Base-by-base conservation (phyloP, 1,140 invertebrate species). In the Pristionchus pacificus region DNA sequence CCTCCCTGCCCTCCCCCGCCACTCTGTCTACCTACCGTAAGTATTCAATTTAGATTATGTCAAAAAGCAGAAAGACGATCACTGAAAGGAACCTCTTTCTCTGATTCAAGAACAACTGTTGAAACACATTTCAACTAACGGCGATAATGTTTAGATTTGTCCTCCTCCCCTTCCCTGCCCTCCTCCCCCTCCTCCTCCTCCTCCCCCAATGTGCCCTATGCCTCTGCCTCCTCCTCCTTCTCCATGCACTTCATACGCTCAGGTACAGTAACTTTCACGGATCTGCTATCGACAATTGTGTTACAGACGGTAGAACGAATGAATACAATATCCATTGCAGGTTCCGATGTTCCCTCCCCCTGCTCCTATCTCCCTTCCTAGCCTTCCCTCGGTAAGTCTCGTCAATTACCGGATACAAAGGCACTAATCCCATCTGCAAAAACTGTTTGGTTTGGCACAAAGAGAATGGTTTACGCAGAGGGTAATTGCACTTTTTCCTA, bases 171-270 rank as follows among this genome's bases (percentile, higher is more conserved):
- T 63, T 30, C 65, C 58, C 19, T 68, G 65, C 64, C 68, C 73
- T 61, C 72, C 68, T 68, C 75, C 71, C 13, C 71, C 64, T 25
- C 75, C 75, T 32, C 71, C 71, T 27, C 74, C 77, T 2, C 77
- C 77, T 28, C 70, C 74, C 10, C 74, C 73, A 49, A 73, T 76
- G 60, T 76, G 74, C 60, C 76, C 74, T 32, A 70, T 62, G 30
- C 74, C 74, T 30, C 76, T 74, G 19, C 76, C 73, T 13, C 70
- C 66, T 13, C 28, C 29, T 24, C 58, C 67, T 68, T 74, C 76
- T 57, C 76, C 73, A 58, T 74, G 74, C 62, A 74, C 74, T n/a
- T 60, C 76, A 1, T 72, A 70, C 30, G 32, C 27, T n/a, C 72
- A 68, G 67, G 57, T 58, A 29, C 15, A 10, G 0, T n/a, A n/a